phyloP scores from a whole-genome alignment of 1,140 invertebrate genomes.

The Belonocnema kinseyi region DNA sequence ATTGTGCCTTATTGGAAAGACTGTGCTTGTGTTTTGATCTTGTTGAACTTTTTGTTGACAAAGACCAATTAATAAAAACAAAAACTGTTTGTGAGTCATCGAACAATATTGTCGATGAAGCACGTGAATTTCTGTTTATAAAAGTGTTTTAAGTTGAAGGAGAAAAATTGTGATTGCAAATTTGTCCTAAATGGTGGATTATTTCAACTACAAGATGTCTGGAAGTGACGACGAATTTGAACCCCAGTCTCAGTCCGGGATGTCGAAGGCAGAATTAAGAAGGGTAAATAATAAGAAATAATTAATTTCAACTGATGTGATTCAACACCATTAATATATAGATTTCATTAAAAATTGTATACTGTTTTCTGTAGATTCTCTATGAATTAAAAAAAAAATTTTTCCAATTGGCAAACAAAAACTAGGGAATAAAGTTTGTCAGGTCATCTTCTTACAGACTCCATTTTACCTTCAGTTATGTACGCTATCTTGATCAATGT shows the following conservation, averaged over 20 bases:
- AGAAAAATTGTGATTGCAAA: background rate
- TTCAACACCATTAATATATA: constrained; percentile 22
- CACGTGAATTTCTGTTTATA: background rate
- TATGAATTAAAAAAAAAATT: no score
- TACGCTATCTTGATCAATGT: no score
- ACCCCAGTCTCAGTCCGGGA: constrained; percentile 63
- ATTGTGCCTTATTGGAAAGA: no score
- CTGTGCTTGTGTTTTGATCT: background rate
- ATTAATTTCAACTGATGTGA: constrained; percentile 7
- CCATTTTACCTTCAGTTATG: no score
- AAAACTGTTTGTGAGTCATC: background rate
- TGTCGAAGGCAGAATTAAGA: constrained; percentile 73
- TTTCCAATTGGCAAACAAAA: no score
- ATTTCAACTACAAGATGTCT: constrained; percentile 72
- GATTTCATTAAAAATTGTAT: constrained; percentile 29
- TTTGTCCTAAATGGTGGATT: constrained; percentile 69
- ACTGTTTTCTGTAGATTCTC: constrained; percentile 7
- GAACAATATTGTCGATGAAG: constrained; percentile 28
- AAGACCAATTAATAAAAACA: background rate
- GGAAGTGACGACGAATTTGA: constrained; percentile 73
- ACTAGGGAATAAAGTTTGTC: no score
- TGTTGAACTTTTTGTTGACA: background rate
- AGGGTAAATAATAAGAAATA: constrained; percentile 59
- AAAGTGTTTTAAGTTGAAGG: background rate
- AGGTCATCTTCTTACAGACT: no score